phyloP scores from a whole-genome alignment of 2,888 invertebrate genomes.

The Laspeyria flexula region DNA sequence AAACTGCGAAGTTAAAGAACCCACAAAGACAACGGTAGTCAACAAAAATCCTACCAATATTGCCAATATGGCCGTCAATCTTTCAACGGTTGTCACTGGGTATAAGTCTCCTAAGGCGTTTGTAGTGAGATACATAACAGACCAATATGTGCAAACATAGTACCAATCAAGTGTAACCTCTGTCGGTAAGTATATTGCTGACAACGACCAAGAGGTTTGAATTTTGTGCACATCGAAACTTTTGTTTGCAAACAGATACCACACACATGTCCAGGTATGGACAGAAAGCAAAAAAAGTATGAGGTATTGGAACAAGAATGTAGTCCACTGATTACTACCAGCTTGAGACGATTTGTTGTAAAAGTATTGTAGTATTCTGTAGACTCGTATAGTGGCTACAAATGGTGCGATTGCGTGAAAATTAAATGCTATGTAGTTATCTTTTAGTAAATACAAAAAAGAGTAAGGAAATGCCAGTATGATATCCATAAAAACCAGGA shows the following conservation, averaged over 20 bases:
- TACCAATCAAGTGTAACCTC: conserved; percentile 77
- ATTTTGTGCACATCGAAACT: conserved; percentile 65
- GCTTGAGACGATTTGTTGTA: conserved; percentile 75
- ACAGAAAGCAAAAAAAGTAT: conserved; percentile 74
- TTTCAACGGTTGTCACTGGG: conserved; percentile 73
- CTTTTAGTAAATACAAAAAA: conserved; percentile 63
- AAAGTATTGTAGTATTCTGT: conserved; percentile 76
- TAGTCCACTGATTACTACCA: conserved; percentile 80
- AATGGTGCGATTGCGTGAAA: conserved; percentile 70
- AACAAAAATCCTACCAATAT: conserved; percentile 76
- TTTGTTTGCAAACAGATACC: conserved; percentile 76
- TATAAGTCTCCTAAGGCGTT: conserved; percentile 79
- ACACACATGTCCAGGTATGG: conserved; percentile 80
- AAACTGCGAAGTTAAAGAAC: conserved; percentile 80
- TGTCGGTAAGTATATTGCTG: conserved; percentile 68
- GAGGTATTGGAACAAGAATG: conserved; percentile 79
- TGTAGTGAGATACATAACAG: conserved; percentile 77
- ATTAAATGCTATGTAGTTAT: conserved; percentile 50
- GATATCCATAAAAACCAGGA: conserved; percentile 64
- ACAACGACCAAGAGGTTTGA: conserved; percentile 71
- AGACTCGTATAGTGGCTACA: conserved; percentile 69
- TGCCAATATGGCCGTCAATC: conserved; percentile 68
- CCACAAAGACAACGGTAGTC: conserved; percentile 81
- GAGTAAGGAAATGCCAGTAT: conserved; percentile 72
- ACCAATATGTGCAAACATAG: conserved; percentile 78